Percentiles rank a stretch among this genome's conserved stretches.
phyloP scores from a whole-genome alignment of 2,113 vertebrate genomes.

The Lepisosteus osseus region DNA sequence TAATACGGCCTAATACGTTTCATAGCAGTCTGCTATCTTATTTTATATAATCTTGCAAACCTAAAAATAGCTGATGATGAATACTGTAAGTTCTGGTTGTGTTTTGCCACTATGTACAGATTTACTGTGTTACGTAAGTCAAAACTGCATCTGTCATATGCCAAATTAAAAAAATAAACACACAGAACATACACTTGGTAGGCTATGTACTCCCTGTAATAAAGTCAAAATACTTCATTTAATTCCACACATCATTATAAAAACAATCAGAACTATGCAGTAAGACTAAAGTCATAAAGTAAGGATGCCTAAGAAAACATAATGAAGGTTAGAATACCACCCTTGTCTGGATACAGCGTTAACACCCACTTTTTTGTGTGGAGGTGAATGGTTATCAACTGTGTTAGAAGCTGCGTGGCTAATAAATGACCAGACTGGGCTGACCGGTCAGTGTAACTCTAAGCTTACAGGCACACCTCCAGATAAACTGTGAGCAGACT shows the following conservation, averaged over 20 bases:
- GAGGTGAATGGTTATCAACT: no score
- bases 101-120: slow-evolving; percentile 33
- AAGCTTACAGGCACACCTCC: slow-evolving; percentile 56
- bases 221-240: neutral
- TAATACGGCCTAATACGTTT: slow-evolving; percentile 16
- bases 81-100: slow-evolving; percentile 38
- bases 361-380: no score
- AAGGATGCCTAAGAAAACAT: no score
- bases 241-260: no score
- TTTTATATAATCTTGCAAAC: slow-evolving; percentile 50
- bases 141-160: slow-evolving; percentile 44
- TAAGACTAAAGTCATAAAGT: no score
- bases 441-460: slow-evolving; percentile 58
- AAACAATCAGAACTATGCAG: no score
- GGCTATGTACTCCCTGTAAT: no score
- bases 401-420: neutral
- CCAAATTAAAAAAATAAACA: no score
- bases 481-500: slow-evolving; percentile 49
- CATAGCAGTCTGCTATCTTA: slow-evolving; percentile 29
- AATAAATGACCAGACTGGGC: slow-evolving; percentile 45
- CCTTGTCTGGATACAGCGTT: no score
- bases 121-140: slow-evolving; percentile 46
- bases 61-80: slow-evolving; percentile 52
- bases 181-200: no score
- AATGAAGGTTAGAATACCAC: no score